Base-by-base conservation (phyloP, 2,888 invertebrate genomes). In the Hirtodrosophila histrioides region DNA sequence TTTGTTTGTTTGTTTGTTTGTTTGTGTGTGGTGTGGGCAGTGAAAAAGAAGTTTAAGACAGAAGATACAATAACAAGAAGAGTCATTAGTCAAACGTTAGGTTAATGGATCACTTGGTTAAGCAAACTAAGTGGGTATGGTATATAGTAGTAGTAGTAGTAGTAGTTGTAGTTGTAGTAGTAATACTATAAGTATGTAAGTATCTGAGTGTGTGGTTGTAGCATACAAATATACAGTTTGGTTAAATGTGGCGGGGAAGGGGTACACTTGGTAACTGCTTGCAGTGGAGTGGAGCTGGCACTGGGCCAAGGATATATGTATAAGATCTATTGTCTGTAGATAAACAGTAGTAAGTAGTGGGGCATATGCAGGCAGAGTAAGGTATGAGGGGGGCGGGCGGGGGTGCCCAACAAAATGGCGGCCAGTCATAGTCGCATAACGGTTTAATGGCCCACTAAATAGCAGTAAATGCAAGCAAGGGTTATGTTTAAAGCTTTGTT, bases 41-140 rank as follows among this genome's bases (percentile, higher is more conserved):
- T 81, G 79, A 84, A 81, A 86, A 68, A 86, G 77, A 86, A 83
- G 81, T 84, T 84, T 81, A 79, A 84, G 86, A 84, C 84, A 83
- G 84, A 84, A 84, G 84, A 84, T 84, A 84, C 69, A 80, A 84
- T 83, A 84, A 82, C 82, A 82, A 84, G 79, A 82, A 84, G 80
- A 83, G 84, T 84, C 82, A 83, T 83, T 83, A 83, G 82, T 83
- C 82, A 84, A 83, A 69, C 66, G 74, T 72, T 81, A 57, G 69
- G 78, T 74, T 69, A 80, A 71, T 82, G 65, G 78, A 82, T 71
- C 81, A 80, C 82, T 85, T 78, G 65, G 45, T 74, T 75, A 82
- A 80, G 77, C 78, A 81, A 81, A 71, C 64, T 62, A 74, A 51
- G 65, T 80, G 41, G 56, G 67, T 70, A 70, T 76, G 68, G 76